Evolutionary conservation across 2,888 invertebrate genomes (phyloP), one percentile per base, ranked within the genome.

Genomic region (Scelioninae gen. 2): DNA sequence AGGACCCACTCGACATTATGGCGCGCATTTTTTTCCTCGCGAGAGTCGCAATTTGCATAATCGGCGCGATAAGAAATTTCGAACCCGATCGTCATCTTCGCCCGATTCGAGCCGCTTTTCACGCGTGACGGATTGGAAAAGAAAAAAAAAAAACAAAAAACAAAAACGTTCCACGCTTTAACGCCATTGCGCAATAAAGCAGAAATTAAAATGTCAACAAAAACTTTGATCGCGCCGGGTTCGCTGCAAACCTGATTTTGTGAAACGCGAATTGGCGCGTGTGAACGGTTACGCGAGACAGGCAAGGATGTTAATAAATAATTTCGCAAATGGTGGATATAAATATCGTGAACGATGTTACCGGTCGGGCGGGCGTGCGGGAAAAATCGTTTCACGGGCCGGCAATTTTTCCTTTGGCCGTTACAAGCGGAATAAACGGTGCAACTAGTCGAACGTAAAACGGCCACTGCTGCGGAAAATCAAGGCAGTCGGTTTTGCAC

Each of bases 331-430:
- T 18, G 15, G 5, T 13, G 53, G 33, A 6, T 45, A 45, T 55
- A 65, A 65, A 65, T 65, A 55, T 31, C 48, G 6, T 33, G 41
- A 39, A 48, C 48, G 65, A 57, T 57, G 57, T 57, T 67, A 35
- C 57, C 31, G 11, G 13, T 22, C 50, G 46, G 35, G 13, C 50
- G 46, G 35, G 13, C 19, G 9, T 28, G 9, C 39, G 25, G 50
- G 61, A 60, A 48, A 60, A 60, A 18, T 35, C 22, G 19, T 55
- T 25, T n/a, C 11, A 22, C 18, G 50, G 0, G 1, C 11, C 7
- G 9, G 13, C 15, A 46, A 48, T 60, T 37, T 60, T 60, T 16
- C 60, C 22, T 35, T 16, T 37, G 35, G n/a, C 25, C 25, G 37
- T 48, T 37, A 16, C 39, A n/a, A 37, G 10, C 6, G 6, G 15